Evolutionary conservation across 2,797 vertebrate genomes (phyloP).

Genomic region (Bothrops alternatus): DNA sequence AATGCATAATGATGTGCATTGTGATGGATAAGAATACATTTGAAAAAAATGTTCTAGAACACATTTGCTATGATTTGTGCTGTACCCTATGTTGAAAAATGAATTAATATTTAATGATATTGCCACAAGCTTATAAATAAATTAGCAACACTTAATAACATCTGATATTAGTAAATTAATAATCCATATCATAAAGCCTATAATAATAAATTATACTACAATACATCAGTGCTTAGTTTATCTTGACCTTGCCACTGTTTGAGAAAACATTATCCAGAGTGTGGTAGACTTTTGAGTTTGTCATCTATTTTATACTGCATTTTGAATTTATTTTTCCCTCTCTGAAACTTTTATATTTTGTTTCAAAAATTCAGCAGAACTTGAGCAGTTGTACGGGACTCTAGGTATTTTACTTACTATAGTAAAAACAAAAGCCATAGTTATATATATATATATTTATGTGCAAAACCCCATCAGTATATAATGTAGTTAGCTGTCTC

Average conservation of each 20-base stretch:
- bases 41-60: not conserved
- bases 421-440: not conserved
- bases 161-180: slow-evolving; percentile 10
- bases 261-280: not conserved
- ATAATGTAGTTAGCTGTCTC: not conserved
- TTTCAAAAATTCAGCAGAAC: not conserved
- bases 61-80: not conserved
- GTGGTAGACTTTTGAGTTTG: not conserved
- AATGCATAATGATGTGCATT: not conserved
- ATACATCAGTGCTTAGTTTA: not conserved
- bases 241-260: not conserved
- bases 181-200: not conserved
- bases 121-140: slow-evolving; percentile 11
- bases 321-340: not conserved
- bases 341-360: not conserved
- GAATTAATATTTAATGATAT: slow-evolving; percentile 12
- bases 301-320: not conserved
- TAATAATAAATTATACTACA: not conserved
- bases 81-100: not conserved
- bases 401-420: not conserved
- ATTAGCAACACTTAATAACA: slow-evolving; percentile 11
- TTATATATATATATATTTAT: too few relatives aligned
- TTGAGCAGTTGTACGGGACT: not conserved
- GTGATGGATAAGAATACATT: not conserved
- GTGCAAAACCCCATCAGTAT: not conserved